Percentiles rank a stretch among this genome's conserved stretches.
Conservation (phyloP, 2,888 invertebrate species). For the Branchipolynoe longqiensis region DNA sequence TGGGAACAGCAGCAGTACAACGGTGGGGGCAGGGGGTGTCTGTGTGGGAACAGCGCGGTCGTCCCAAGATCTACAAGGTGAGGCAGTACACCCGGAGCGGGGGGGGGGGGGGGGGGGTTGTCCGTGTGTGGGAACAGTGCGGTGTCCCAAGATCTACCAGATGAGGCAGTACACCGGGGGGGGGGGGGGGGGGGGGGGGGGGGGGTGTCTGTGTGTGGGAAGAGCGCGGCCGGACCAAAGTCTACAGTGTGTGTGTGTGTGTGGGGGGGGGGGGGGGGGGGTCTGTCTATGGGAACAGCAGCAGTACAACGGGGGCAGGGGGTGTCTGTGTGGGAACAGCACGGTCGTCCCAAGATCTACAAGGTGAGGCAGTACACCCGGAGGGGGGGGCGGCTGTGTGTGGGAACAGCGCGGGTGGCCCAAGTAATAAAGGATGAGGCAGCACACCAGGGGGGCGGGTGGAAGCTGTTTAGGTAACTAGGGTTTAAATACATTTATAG, state of each 20-base stretch:
- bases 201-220: conserved; percentile 75
- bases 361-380: too few species aligned
- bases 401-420: background rate
- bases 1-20: too few species aligned
- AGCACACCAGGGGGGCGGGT: too few species aligned
- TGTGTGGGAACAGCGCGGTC: conserved; percentile 64
- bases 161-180: conserved; percentile 7
- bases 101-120: too few species aligned
- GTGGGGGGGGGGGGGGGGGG: too few species aligned
- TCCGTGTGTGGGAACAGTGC: conserved; percentile 71
- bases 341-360: conserved; percentile 26
- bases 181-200: too few species aligned
- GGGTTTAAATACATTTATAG: too few species aligned
- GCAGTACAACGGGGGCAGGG: too few species aligned
- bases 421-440: conserved; percentile 39
- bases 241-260: conserved; percentile 54
- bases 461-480: too few species aligned
- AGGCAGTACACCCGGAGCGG: too few species aligned
- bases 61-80: conserved; percentile 46
- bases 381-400: too few species aligned
- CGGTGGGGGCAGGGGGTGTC: too few species aligned
- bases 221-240: background rate
- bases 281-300: conserved; percentile 73
- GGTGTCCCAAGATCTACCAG: conserved; percentile 42
- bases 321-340: conserved; percentile 69